Base-by-base conservation (phyloP, 2,888 invertebrate species). In the Platerodrilus igneus region DNA sequence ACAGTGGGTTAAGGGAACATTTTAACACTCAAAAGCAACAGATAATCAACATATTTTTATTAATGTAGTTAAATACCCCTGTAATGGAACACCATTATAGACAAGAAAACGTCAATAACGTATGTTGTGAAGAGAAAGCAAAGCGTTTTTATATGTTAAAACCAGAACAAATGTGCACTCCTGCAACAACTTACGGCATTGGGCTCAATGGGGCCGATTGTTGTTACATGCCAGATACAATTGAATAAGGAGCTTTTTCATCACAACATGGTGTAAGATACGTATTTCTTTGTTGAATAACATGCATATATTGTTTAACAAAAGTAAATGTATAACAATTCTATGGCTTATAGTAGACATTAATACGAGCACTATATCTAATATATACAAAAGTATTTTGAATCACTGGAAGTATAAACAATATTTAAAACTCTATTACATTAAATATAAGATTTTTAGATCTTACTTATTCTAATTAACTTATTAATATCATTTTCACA, bases 201-300 rank as follows among this genome's bases (percentile, higher is more conserved):
- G 56, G 55, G 55, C 56, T 57, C 55, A 54, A 40, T 43, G 47
- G 46, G 47, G 49, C 46, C 43, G 36, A 43, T 43, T 43, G 38
- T 27, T 38, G 38, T 31, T 41, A 38, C 41, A 37, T 35, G n/a
- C n/a, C 37, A 25, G 23, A 32, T 26, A 40, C 23, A 38, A 25
- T 39, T 44, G 37, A 36, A 26, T 35, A 25, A 25, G 23, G 29
- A 37, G 13, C 40, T 36, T 28, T 44, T 32, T 40, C 44, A 40
- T 44, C 44, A 32, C 37, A 33, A 40, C 44, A 44, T 41, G 14
- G 13, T 25, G 25, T 25, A 25, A 13, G 25, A 25, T 25, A 11
- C 14, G 17, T 30, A 30, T 30, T 30, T 18, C n/a, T n/a, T n/a
- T n/a, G n/a, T n/a, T n/a, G n/a, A n/a, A n/a, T n/a, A n/a, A n/a